Percentiles rank a stretch among this genome's conserved stretches.
These are phyloP conservation scores for Cantharis nigra DNA, from an alignment of 2,888 invertebrate genomes.

Conservation along the genomic window DNA sequence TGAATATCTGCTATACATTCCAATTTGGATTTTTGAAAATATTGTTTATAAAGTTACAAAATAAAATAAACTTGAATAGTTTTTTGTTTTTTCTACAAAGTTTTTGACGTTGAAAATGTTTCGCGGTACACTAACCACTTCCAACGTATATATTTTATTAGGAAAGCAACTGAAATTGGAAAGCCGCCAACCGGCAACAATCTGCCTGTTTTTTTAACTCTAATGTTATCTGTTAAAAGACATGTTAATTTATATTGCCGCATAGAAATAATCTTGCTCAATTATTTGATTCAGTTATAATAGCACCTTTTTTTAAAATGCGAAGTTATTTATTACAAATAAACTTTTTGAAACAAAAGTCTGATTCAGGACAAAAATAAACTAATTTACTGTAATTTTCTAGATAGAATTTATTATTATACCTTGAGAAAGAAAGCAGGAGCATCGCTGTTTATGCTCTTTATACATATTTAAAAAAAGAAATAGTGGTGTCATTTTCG, in stretches of 20 bases:
- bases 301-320: not conserved
- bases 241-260: not conserved
- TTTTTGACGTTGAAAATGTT: not conserved
- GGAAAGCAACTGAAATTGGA: not conserved
- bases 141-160: not conserved
- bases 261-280: not conserved
- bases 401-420: not conserved
- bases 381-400: not conserved
- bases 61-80: not conserved
- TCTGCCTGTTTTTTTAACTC: not conserved
- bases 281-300: not conserved
- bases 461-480: not conserved
- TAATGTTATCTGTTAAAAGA: not conserved
- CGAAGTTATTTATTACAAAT: no score
- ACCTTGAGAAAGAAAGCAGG: not conserved
- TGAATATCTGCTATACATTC: not conserved
- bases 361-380: not conserved
- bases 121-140: not conserved
- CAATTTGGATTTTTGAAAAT: not conserved
- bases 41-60: not conserved
- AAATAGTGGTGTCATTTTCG: not conserved
- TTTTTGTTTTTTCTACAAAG: not conserved
- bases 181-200: not conserved
- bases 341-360: no score
- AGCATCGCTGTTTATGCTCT: not conserved